Evolutionary conservation across 2,888 invertebrate genomes (phyloP), one percentile per base, ranked within the genome.

Genomic region (Microctonus hyperodae): DNA sequence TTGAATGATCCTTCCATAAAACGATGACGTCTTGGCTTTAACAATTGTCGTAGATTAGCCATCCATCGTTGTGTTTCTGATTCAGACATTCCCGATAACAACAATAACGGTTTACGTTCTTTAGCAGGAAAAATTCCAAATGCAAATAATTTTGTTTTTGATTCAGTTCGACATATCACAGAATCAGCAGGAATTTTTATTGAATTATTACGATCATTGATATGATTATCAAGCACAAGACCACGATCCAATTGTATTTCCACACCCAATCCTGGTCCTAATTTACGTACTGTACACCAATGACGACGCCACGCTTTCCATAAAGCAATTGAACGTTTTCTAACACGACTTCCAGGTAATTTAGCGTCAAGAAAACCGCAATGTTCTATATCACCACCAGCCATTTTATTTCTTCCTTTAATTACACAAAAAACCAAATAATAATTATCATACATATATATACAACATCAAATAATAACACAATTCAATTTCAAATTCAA

Each of bases 11-110:
- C 84, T 79, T 88, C 78, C 76, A 85, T 84, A 80, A 86, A 85
- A 80, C 72, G 83, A 74, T 76, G 84, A 69, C 76, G 85, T 81
- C 80, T 84, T 77, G 74, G 85, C 81, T 78, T 85, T 79, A 83
- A 73, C 44, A 83, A 35, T 25, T 81, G 76, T 37, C 83, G 75
- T 2, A 83, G 65, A 69, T 75, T 88, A 11, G 87, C 86, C 88
- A 92, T 92, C 92, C 92, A 92, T 59, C 86, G 78, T 75, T 91
- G 91, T 6, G 88, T 87, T 69, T 91, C 90, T 22, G 88, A 88
- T 71, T 90, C 88, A 0, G 89, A 88, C 64, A 82, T 86, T 0
- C 90, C 90, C 0, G 90, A 89, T 67, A 92, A 85, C 70, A 90
- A 88, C 16, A 92, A 82, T 13, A 90, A 84, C 0, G 91, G 89